Evolutionary conservation across 2,113 vertebrate species (phyloP), one percentile per base, ranked within the genome.

Genomic region (Gobio gobio): DNA sequence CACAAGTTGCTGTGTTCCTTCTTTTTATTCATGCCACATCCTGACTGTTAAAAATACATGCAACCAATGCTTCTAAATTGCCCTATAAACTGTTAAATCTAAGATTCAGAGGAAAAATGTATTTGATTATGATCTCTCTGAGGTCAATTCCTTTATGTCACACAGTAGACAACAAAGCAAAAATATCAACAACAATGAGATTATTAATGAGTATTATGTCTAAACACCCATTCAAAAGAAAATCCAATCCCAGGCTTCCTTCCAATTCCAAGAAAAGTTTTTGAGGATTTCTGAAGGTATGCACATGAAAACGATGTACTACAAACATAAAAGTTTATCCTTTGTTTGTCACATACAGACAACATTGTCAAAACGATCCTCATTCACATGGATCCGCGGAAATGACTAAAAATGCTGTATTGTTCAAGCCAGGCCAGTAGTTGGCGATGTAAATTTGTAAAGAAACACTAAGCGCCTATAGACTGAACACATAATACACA

Each of bases 181-280:
- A 54, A 82, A 70, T 14, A 10, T 51, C 61, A 58, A 54, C 66
- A 24, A 24, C 18, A 76, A 26, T 36, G 16, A 47, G 10, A 83
- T 74, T 74, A 83, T 40, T 14, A 29, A 61, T 29, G 68, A 82
- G 3, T 40, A 56, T 73, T 73, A n/a, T 72, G n/a, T 73, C 66
- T 40, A n/a, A 36, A 36, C 29, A 58, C 9, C 45, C 45, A 83
- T n/a, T 40, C 33, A 18, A 58, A 73, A 83, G 54, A 6, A 43
- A 56, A 73, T 73, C 13, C 22, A 58, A 73, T 83, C 51, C 26
- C 43, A 68, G n/a, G 43, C 20, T 70, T 58, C 10, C 5, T 45
- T 83, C 16, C 68, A 61, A 59, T 22, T 9, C 18, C 1, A 73
- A 45, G 18, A 59, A 45, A 59, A n/a, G 20, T 29, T 83, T 51